Evolutionary conservation across 2,113 vertebrate species (phyloP).

Genomic region (Ailuropoda melanoleuca): DNA sequence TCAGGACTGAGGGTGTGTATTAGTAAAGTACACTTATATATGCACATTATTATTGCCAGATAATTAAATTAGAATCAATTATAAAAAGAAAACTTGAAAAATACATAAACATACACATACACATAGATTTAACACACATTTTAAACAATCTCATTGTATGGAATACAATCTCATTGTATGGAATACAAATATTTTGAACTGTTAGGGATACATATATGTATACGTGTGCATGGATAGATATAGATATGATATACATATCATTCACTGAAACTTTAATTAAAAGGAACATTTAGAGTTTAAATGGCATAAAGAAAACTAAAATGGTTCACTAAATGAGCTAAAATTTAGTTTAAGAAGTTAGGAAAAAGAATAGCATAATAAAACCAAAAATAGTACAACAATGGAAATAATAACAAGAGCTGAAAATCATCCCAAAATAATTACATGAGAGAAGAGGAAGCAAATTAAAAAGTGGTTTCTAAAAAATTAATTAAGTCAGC

Average conservation of each 20-base stretch:
- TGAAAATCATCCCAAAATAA: constrained; percentile 1
- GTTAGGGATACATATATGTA: background rate
- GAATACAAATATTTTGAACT: background rate
- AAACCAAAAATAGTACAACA: background rate
- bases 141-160: too few species aligned
- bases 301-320: background rate
- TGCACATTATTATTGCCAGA: background rate
- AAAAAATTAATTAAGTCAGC: background rate
- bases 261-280: background rate
- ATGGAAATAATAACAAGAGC: background rate
- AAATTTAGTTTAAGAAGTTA: background rate
- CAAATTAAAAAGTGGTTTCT: background rate
- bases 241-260: too few species aligned
- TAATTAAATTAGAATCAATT: background rate
- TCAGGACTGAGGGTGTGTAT: background rate
- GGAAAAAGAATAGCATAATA: background rate
- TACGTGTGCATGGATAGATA: background rate
- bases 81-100: background rate
- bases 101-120: background rate
- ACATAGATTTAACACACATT: background rate
- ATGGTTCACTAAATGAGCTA: background rate
- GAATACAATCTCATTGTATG: too few species aligned
- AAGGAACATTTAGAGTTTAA: background rate
- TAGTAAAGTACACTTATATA: background rate
- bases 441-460: background rate